These are phyloP conservation scores for Sterrhoptilus dennistouni DNA, from an alignment of 2,113 vertebrate species.

Conservation along the genomic window DNA sequence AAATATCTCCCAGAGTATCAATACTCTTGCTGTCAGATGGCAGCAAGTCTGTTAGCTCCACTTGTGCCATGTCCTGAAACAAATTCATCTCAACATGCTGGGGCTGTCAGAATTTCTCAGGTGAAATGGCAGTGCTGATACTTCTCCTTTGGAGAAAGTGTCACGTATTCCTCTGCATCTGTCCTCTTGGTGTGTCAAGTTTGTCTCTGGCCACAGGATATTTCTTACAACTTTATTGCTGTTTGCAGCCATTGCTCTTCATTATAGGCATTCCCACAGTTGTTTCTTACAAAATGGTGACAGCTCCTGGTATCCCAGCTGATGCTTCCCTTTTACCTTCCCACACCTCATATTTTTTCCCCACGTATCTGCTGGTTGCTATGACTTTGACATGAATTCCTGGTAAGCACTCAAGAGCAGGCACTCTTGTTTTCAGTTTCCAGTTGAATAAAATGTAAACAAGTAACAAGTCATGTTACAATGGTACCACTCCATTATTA, in stretches of 20 bases:
- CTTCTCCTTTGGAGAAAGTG: not conserved
- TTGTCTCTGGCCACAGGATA: not conserved
- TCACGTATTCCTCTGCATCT: not conserved
- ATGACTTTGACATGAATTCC: not conserved
- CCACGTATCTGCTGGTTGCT: not conserved
- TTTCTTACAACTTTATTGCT: not conserved
- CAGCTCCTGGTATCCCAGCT: not conserved
- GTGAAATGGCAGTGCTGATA: not conserved
- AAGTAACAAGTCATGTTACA: not conserved
- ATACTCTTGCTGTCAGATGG: constrained; percentile 25
- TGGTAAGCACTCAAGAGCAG: not conserved
- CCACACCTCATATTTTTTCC: not conserved
- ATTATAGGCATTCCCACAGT: not conserved
- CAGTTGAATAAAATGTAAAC: not conserved
- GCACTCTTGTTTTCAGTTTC: not conserved
- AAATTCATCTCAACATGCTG: not conserved
- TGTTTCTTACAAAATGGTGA: not conserved
- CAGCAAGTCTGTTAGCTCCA: not conserved
- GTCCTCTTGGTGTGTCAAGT: not conserved
- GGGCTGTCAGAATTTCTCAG: not conserved
- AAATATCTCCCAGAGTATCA: constrained; percentile 44
- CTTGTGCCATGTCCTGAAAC: not conserved
- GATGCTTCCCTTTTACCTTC: not conserved
- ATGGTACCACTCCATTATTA: not conserved
- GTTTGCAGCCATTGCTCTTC: not conserved